phyloP scores from a whole-genome alignment of 2,888 invertebrate genomes.

The Meganola albula region DNA sequence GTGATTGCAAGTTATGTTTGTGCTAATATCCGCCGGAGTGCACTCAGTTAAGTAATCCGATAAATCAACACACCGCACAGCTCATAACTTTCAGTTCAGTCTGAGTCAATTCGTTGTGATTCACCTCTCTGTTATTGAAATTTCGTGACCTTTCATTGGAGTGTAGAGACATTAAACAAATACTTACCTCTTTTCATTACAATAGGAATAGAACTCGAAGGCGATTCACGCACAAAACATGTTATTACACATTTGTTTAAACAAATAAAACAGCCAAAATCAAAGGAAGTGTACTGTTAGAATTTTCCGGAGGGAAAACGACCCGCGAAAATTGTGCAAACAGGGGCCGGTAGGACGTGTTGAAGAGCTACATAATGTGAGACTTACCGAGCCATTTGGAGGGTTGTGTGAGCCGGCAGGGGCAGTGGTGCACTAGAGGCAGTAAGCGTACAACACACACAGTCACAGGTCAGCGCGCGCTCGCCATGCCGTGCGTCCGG shows the following conservation, averaged over 20 bases:
- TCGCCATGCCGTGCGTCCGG: slow-evolving; percentile 56
- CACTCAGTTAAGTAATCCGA: no score
- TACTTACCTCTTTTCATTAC: slow-evolving; percentile 23
- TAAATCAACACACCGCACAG: no score
- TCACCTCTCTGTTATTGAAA: slow-evolving; percentile 33
- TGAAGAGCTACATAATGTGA: slow-evolving; percentile 1
- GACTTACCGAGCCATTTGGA: slow-evolving; percentile 51
- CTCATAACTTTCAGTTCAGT: slow-evolving; percentile 15
- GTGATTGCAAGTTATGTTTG: no score
- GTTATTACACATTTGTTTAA: slow-evolving; percentile 19
- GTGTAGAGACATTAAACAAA: slow-evolving; percentile 27
- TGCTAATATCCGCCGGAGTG: no score
- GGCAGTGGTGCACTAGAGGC: not conserved
- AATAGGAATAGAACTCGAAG: slow-evolving; percentile 22
- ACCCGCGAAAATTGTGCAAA: slow-evolving; percentile 22
- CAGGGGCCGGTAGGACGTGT: not conserved
- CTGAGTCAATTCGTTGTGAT: slow-evolving; percentile 37
- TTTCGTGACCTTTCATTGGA: slow-evolving; percentile 34
- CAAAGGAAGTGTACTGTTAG: slow-evolving; percentile 23
- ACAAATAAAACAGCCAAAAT: slow-evolving; percentile 20
- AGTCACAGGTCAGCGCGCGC: slow-evolving; percentile 41
- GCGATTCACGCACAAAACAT: slow-evolving; percentile 19
- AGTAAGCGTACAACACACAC: slow-evolving; percentile 28
- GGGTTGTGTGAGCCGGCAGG: slow-evolving; percentile 23
- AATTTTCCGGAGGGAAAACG: slow-evolving; percentile 42